Base-by-base conservation (phyloP, 2,113 vertebrate species). In the Mesembrinibis cayennensis region DNA sequence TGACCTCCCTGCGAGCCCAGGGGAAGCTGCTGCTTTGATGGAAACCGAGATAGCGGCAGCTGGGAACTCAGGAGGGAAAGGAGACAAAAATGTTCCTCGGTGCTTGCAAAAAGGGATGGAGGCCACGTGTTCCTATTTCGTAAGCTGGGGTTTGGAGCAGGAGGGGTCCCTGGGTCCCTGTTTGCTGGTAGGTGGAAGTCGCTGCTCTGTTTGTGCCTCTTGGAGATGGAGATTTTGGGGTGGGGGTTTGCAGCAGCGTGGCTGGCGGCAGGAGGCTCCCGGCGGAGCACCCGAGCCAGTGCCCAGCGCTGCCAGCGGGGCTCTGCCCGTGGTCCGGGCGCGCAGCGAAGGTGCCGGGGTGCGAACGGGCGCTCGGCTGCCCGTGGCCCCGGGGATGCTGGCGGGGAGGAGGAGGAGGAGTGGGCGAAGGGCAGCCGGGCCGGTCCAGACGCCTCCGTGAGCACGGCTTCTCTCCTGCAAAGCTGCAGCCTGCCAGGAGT, bases 391-490 rank as follows among this genome's bases (percentile, higher is more conserved):
- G 1, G 47, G 36, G 63, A 20, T 70, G 70, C 27, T 61, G 53
- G 4, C 0, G 9, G 6, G 78, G 61, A 63, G 14, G 18, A 70
- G 13, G 44, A 38, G 40, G 40, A 42, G 40, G 22, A 76, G 44
- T 0, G 2, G 56, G 36, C 3, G 4, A 47, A 44, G 22, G n/a
- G 58, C 34, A 53, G 21, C 50, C 1, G 1, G 40, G 9, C n/a
- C 1, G 3, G 32, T 11, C 44, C 0, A 1, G 10, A 8, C 0
- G 3, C 63, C 53, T 56, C 36, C 0, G 1, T 3, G 2, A 44
- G 56, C 29, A 8, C 2, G 1, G 32, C 34, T 65, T 79, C 36
- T 71, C 40, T n/a, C 58, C 42, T 52, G 58, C 34, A n/a, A 34
- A n/a, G 52, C 81, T 50, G 50, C 52, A 61, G 49, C 80, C 62